phyloP scores from a whole-genome alignment of 2,888 invertebrate species.

The Caenorhabditis doughertyi region DNA sequence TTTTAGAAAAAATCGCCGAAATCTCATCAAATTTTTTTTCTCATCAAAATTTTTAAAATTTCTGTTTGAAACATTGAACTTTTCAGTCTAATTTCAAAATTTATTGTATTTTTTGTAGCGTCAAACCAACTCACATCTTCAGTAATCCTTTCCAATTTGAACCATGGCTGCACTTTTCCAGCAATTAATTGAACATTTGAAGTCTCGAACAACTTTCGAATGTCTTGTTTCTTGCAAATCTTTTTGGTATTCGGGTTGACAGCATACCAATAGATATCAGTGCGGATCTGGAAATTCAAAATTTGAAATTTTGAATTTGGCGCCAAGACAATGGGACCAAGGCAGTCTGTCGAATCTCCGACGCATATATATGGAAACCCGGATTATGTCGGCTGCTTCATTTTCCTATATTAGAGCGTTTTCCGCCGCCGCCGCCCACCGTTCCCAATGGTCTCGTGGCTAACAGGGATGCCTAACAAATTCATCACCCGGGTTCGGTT shows the following conservation, averaged over 20 bases:
- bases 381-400: no score
- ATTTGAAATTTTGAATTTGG: background rate
- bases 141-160: constrained; percentile 73
- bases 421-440: no score
- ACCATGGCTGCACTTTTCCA: constrained; percentile 81
- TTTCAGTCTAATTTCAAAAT: constrained; percentile 1
- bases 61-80: background rate
- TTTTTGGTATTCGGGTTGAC: constrained; percentile 79
- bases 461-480: no score
- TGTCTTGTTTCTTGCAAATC: constrained; percentile 81
- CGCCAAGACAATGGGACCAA: no score
- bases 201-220: constrained; percentile 78
- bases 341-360: no score
- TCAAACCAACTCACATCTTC: constrained; percentile 63
- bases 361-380: no score
- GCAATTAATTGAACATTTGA: constrained; percentile 76
- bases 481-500: no score
- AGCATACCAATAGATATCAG: constrained; percentile 80
- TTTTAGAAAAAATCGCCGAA: no score
- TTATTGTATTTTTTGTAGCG: background rate
- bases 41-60: no score
- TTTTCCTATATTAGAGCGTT: no score
- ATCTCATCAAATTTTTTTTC: no score
- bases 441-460: no score
- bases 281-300: constrained; percentile 61